Percentiles rank a stretch among this genome's conserved stretches.
phyloP scores from a whole-genome alignment of 64 coral and sea anemone genomes.

The Montipora sp. region DNA sequence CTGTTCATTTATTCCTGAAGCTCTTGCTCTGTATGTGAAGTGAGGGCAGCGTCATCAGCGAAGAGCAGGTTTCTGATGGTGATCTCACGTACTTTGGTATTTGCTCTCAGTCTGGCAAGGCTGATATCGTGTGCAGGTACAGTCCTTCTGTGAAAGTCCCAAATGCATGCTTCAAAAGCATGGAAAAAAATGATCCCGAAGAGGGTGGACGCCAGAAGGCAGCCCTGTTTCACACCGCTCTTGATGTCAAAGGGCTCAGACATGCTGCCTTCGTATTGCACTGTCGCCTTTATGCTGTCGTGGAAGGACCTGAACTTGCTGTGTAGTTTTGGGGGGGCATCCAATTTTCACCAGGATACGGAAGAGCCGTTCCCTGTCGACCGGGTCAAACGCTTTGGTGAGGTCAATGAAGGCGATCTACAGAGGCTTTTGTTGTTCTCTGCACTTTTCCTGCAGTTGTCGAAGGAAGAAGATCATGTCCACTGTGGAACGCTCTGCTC shows the following conservation, averaged over 20 bases:
- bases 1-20: background rate
- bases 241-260: background rate
- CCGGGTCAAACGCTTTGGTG: slow-evolving; percentile 12
- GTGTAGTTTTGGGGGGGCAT: background rate
- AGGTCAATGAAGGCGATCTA: slow-evolving; percentile 18
- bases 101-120: slow-evolving; percentile 1
- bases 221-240: background rate
- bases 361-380: background rate
- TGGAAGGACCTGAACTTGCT: background rate
- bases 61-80: background rate
- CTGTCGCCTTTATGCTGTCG: slow-evolving; percentile 1
- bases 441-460: background rate
- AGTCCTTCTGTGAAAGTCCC: slow-evolving; percentile 2
- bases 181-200: background rate
- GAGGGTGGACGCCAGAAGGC: background rate
- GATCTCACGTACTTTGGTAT: background rate
- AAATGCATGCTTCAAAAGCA: slow-evolving; percentile 17
- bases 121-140: slow-evolving; percentile 7
- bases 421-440: background rate
- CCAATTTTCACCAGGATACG: slow-evolving; percentile 20
- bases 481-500: too few species aligned
- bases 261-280: background rate
- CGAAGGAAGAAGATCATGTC: background rate
- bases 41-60: background rate
- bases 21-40: background rate